A percentile compares a stretch with the other conserved stretches of the same genome.
phyloP scores from a whole-genome alignment of 1,140 invertebrate genomes.

The Stratiolaelaps scimitus region DNA sequence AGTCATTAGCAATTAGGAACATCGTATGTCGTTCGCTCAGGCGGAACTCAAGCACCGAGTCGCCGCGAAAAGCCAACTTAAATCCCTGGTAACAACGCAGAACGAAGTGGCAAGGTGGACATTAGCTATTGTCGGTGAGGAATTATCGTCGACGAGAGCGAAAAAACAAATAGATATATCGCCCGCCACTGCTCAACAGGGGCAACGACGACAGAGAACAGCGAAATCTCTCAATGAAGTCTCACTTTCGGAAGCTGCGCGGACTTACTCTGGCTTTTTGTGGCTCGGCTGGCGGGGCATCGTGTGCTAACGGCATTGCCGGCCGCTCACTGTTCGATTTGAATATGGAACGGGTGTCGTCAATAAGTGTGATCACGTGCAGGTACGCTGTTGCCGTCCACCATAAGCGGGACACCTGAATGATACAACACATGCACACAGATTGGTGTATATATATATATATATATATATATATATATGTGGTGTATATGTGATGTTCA shows the following conservation, averaged over 20 bases:
- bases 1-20: constrained; percentile 2
- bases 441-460: no score
- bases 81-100: constrained; percentile 27
- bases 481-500: no score
- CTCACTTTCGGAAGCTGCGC: not conserved
- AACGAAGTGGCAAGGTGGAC: constrained; percentile 29
- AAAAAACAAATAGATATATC: no score
- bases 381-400: constrained; percentile 22
- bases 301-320: constrained; percentile 33
- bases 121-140: constrained; percentile 28
- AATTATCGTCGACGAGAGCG: no score
- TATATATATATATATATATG: no score
- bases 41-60: constrained; percentile 25
- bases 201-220: no score
- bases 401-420: constrained; percentile 22
- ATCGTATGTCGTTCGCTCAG: constrained; percentile 8
- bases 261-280: no score
- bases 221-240: not conserved
- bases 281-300: not conserved
- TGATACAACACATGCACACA: no score
- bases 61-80: constrained; percentile 25
- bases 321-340: constrained; percentile 33
- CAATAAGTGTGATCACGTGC: constrained; percentile 25
- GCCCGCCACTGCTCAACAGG: no score
- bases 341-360: constrained; percentile 34